Conservation (phyloP, 2,797 vertebrate species). For the Neosilurus hyrtlii region DNA sequence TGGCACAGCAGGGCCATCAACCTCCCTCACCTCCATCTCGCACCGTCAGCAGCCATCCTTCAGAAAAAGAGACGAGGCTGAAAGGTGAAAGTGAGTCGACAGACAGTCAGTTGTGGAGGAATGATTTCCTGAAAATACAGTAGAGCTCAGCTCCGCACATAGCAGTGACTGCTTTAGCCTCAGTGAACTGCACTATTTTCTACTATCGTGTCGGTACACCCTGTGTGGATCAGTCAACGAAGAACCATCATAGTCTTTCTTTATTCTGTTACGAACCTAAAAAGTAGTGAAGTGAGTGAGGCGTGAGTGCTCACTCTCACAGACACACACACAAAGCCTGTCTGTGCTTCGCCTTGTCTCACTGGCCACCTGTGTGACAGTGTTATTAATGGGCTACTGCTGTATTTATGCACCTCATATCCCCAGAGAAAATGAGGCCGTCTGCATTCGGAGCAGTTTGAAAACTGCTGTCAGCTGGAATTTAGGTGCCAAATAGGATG, state of each 20-base stretch:
- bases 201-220: slow-evolving; percentile 7
- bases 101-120: slow-evolving; percentile 7
- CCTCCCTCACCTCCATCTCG: slow-evolving; percentile 42
- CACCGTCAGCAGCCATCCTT: slow-evolving; percentile 17
- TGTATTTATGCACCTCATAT: slow-evolving; percentile 71
- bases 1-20: slow-evolving; percentile 22
- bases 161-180: slow-evolving; percentile 1
- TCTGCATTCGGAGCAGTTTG: slow-evolving; percentile 56
- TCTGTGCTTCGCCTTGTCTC: slow-evolving; percentile 46
- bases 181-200: background rate
- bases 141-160: slow-evolving; percentile 1
- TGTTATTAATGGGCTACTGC: slow-evolving; percentile 71
- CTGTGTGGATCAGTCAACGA: background rate
- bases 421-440: slow-evolving; percentile 64
- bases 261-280: slow-evolving; percentile 15
- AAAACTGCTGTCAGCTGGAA: slow-evolving; percentile 66
- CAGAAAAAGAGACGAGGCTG: slow-evolving; percentile 2
- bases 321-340: slow-evolving; percentile 47
- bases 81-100: slow-evolving; percentile 29
- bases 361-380: slow-evolving; percentile 68
- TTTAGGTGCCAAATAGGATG: slow-evolving; percentile 61
- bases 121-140: slow-evolving; percentile 11
- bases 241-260: slow-evolving; percentile 3
- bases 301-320: slow-evolving; percentile 24
- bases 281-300: slow-evolving; percentile 22